Conservation (phyloP, 2,797 vertebrate species). For the Sternarchorhynchus goeldii region DNA sequence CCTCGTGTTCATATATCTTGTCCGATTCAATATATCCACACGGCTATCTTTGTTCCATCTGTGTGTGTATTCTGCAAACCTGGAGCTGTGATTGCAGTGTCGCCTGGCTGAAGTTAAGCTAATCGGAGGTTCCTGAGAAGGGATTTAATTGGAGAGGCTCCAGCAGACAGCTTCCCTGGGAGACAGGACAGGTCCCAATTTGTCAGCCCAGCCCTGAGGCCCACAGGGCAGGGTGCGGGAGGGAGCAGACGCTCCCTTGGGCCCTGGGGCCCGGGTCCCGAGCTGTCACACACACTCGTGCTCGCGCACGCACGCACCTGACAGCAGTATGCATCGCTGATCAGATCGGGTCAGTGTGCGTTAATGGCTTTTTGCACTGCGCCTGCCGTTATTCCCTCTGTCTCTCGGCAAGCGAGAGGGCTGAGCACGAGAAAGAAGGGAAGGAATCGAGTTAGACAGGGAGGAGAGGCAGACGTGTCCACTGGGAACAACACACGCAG, state of each 20-base stretch:
- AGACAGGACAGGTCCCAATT: conserved; percentile 41
- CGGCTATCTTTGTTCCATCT: not conserved
- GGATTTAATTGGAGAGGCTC: conserved; percentile 27
- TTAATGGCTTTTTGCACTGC: not conserved
- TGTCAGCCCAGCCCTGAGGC: conserved; percentile 38
- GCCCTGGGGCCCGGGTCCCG: conserved; percentile 26
- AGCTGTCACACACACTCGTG: conserved; percentile 11
- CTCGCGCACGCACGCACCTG: conserved; percentile 23
- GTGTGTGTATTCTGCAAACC: not conserved
- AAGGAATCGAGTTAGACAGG: not conserved
- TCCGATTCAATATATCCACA: conserved; percentile 37
- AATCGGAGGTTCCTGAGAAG: conserved; percentile 38
- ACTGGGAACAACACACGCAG: not conserved
- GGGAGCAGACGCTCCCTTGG: conserved; percentile 1
- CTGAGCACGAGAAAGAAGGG: not conserved
- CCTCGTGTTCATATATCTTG: conserved; percentile 23
- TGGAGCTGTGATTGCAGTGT: not conserved
- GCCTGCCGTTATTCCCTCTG: not conserved
- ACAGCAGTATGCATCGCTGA: conserved; percentile 36
- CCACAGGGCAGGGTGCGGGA: conserved; percentile 1
- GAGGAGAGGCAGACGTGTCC: not conserved
- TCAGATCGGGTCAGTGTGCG: conserved; percentile 13
- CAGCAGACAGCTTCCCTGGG: conserved; percentile 16
- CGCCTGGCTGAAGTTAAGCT: conserved; percentile 12
- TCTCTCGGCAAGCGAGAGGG: not conserved